Conservation (phyloP, 2,888 invertebrate genomes). For the Crematogaster levior region DNA sequence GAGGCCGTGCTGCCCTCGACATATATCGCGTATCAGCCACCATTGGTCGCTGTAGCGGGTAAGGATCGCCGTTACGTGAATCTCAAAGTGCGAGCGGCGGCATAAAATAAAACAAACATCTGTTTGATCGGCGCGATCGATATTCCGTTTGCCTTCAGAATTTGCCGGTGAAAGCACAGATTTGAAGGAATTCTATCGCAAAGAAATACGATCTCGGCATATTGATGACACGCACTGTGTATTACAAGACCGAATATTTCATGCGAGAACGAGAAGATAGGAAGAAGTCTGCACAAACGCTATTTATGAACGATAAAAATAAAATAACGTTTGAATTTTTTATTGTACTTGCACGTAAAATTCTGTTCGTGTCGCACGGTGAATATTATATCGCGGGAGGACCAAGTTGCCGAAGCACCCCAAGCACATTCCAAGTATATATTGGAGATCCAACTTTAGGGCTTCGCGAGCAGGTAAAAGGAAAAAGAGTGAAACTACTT, state of each 20-base stretch:
- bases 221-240: conserved; percentile 41
- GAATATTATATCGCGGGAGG: conserved; percentile 39
- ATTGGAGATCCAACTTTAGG: conserved; percentile 24
- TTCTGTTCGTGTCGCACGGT: conserved; percentile 24
- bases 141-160: conserved; percentile 35
- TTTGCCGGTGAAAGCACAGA: conserved; percentile 34
- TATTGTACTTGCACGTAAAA: conserved; percentile 20
- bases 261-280: conserved; percentile 5
- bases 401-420: conserved; percentile 28
- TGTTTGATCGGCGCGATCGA: conserved; percentile 45
- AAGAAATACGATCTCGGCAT: conserved; percentile 46
- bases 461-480: conserved; percentile 22
- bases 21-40: conserved; percentile 26
- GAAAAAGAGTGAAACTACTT: conserved; percentile 36
- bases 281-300: background rate
- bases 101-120: conserved; percentile 48
- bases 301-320: conserved; percentile 41
- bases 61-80: conserved; percentile 45
- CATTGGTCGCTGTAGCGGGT: conserved; percentile 22
- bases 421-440: conserved; percentile 32
- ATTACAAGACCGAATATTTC: conserved; percentile 44
- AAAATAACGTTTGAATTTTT: conserved; percentile 34
- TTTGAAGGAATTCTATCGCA: conserved; percentile 41
- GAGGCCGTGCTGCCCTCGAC: conserved; percentile 33
- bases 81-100: conserved; percentile 44